phyloP scores from a whole-genome alignment of 2,888 invertebrate species.

The Patella pellucida region DNA sequence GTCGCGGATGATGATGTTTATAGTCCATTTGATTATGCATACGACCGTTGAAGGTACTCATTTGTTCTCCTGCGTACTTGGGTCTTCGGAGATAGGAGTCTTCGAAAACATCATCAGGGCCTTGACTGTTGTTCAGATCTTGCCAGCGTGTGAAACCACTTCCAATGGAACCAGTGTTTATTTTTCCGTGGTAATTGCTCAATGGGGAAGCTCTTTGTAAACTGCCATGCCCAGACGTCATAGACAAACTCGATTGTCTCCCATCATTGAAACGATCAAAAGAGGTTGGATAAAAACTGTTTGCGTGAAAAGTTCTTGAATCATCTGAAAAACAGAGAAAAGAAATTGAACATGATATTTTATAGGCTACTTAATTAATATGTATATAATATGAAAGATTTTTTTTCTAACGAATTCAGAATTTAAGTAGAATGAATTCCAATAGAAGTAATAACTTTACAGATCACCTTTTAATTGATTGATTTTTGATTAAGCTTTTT shows the following conservation, averaged over 20 bases:
- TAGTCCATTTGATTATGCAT: not conserved
- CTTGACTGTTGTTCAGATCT: not conserved
- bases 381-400: too few species aligned
- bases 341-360: not conserved
- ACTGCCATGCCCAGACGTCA: not conserved
- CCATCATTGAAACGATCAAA: conserved; percentile 19
- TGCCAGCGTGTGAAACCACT: conserved; percentile 1
- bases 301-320: conserved; percentile 14
- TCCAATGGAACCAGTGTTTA: not conserved
- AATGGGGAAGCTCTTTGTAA: conserved; percentile 17
- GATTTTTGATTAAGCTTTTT: too few species aligned
- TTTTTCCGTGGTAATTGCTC: not conserved
- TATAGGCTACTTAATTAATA: too few species aligned
- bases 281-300: conserved; percentile 11
- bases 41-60: not conserved
- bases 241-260: conserved; percentile 8
- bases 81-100: conserved; percentile 3
- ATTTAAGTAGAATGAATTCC: too few species aligned
- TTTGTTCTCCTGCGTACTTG: not conserved
- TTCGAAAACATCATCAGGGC: not conserved
- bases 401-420: too few species aligned
- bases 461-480: too few species aligned
- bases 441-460: too few species aligned
- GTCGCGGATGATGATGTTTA: not conserved
- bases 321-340: conserved; percentile 21